Evolutionary conservation across 2,797 vertebrate genomes (phyloP).

Genomic region (Clamator glandarius): DNA sequence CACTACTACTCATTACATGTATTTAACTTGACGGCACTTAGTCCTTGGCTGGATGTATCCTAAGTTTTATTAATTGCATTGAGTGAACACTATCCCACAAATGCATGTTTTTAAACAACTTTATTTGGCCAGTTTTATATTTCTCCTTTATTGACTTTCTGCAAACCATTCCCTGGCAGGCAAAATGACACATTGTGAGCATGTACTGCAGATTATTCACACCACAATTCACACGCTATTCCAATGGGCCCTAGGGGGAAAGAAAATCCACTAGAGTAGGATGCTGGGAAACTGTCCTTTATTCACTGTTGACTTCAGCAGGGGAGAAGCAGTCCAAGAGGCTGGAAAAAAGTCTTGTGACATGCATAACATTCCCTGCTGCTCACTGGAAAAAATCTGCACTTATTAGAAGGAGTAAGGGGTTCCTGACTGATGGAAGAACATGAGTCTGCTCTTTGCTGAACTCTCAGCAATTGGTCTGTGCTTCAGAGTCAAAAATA

Average conservation of each 20-base stretch:
- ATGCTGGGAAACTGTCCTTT: constrained; percentile 42
- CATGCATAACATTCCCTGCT: not conserved
- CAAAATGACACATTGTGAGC: not conserved
- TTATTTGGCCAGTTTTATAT: not conserved
- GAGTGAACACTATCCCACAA: not conserved
- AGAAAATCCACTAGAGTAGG: not conserved
- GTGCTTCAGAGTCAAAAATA: not conserved
- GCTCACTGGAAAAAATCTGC: not conserved
- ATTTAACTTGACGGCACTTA: not conserved
- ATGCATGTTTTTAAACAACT: not conserved
- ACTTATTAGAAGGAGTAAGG: constrained; percentile 8
- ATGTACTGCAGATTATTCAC: constrained; percentile 18
- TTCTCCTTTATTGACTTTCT: not conserved
- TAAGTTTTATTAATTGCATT: not conserved
- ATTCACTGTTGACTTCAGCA: not conserved
- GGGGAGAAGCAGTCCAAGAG: not conserved
- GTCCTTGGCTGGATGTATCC: not conserved
- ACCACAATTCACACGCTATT: constrained; percentile 10
- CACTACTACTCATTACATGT: not conserved
- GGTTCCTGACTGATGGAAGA: constrained; percentile 52
- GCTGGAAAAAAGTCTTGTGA: constrained; percentile 27
- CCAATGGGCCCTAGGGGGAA: not conserved
- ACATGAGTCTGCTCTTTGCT: constrained; percentile 47
- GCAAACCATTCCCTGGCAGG: not conserved
- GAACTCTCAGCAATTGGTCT: constrained; percentile 22